phyloP scores from a whole-genome alignment of 2,797 vertebrate genomes.

The Loriculus beryllinus region DNA sequence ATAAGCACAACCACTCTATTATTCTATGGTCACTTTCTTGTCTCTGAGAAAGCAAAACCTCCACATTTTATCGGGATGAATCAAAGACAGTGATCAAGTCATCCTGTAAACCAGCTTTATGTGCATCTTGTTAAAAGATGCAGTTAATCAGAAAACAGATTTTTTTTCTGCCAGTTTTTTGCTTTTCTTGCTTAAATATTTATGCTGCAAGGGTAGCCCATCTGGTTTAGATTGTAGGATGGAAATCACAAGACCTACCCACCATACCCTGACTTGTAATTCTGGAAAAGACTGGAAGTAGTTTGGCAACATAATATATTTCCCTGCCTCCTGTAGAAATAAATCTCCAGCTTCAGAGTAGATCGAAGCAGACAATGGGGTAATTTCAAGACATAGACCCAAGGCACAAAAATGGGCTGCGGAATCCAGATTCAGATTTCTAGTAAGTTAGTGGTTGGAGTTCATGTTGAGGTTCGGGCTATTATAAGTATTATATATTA shows the following conservation, averaged over 20 bases:
- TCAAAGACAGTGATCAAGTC: conserved; percentile 13
- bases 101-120: conserved; percentile 51
- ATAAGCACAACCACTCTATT: conserved; percentile 27
- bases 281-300: conserved; percentile 66
- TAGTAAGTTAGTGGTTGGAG: neutral
- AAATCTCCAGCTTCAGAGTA: conserved; percentile 51
- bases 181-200: conserved; percentile 30
- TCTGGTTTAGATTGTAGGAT: conserved; percentile 72
- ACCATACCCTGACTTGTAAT: conserved; percentile 63
- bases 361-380: conserved; percentile 60
- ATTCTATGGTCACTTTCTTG: conserved; percentile 35
- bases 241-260: conserved; percentile 68
- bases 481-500: neutral
- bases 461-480: neutral
- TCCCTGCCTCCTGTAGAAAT: conserved; percentile 57
- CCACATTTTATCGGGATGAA: conserved; percentile 39
- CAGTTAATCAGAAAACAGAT: conserved; percentile 56
- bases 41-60: conserved; percentile 22
- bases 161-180: conserved; percentile 33
- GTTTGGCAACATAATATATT: conserved; percentile 54
- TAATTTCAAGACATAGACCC: conserved; percentile 24
- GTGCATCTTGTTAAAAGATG: conserved; percentile 27
- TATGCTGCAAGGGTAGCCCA: conserved; percentile 40
- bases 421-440: neutral
- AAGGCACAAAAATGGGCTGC: neutral